Evolutionary conservation across 2,797 vertebrate species (phyloP).

Genomic region (Chaetodon trifasciatus): DNA sequence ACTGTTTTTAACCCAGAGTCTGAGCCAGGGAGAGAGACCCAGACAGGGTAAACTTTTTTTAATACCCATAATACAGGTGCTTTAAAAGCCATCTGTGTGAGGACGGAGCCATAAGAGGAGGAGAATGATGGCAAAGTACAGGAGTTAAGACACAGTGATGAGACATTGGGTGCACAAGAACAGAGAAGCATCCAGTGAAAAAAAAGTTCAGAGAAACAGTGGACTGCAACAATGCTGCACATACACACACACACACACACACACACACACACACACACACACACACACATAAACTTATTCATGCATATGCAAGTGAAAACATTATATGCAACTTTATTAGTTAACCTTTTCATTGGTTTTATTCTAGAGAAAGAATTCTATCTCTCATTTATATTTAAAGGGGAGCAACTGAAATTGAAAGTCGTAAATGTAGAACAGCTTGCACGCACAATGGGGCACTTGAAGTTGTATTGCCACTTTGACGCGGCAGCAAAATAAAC

Average conservation of each 20-base stretch:
- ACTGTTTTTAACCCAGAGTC: conserved; percentile 67
- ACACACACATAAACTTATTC: background rate
- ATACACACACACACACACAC: background rate
- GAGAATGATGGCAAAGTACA: conserved; percentile 48
- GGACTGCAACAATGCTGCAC: background rate
- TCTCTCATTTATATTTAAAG: background rate
- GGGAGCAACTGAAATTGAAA: background rate
- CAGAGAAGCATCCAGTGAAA: conserved; percentile 1
- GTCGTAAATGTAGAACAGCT: background rate
- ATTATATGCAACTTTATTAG: background rate
- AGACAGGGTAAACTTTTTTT: conserved; percentile 75
- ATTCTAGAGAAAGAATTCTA: background rate
- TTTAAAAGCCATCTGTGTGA: conserved; percentile 74
- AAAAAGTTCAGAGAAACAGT: background rate
- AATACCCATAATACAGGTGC: conserved; percentile 80
- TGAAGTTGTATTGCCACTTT: conserved; percentile 5
- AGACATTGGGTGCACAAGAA: conserved; percentile 31
- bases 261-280: background rate
- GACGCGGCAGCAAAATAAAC: conserved; percentile 27
- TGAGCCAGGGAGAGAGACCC: conserved; percentile 66
- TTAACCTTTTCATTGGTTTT: background rate
- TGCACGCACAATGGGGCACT: background rate
- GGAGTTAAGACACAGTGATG: conserved; percentile 24
- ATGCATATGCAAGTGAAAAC: background rate
- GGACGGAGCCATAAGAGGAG: conserved; percentile 56